Conservation (phyloP, 1,140 invertebrate genomes). For the Pseudobourletiella spinata region DNA sequence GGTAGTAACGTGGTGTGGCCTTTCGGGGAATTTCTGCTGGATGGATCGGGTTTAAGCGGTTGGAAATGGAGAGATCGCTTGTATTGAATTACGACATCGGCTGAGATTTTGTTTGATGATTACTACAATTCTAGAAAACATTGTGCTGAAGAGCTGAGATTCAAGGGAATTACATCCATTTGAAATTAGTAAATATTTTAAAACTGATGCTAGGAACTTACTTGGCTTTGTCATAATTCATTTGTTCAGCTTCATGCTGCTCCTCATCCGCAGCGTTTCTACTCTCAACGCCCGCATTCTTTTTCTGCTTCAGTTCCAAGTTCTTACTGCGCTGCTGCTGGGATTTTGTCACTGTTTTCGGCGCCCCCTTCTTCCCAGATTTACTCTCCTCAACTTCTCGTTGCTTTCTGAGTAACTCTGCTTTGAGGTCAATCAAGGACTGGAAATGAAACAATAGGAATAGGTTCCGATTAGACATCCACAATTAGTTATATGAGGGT, state of each 20-base stretch:
- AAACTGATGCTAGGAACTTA: conserved; percentile 35
- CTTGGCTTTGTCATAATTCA: conserved; percentile 53
- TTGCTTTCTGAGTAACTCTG: conserved; percentile 66
- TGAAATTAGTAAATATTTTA: no score
- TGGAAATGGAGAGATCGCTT: no score
- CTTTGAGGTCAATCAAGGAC: conserved; percentile 45
- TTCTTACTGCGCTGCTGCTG: neutral
- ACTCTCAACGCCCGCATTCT: conserved; percentile 43
- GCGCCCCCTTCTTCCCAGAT: conserved; percentile 38
- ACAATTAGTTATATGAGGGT: no score
- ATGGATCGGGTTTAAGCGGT: no score
- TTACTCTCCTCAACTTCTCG: conserved; percentile 59
- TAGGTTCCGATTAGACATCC: neutral
- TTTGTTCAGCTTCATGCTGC: conserved; percentile 50
- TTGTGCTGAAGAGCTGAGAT: no score
- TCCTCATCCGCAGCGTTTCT: conserved; percentile 49
- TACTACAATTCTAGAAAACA: no score
- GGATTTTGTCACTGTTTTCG: conserved; percentile 3
- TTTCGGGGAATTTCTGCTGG: no score
- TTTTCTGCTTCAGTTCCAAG: conserved; percentile 39
- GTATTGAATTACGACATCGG: no score
- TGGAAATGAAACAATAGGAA: conserved; percentile 5
- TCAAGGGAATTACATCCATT: no score
- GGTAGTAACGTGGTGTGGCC: no score
- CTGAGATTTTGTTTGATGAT: no score